Percentiles rank a stretch among this genome's conserved stretches.
Conservation (phyloP, 2,888 invertebrate species). For the Nephrotoma appendiculata region DNA sequence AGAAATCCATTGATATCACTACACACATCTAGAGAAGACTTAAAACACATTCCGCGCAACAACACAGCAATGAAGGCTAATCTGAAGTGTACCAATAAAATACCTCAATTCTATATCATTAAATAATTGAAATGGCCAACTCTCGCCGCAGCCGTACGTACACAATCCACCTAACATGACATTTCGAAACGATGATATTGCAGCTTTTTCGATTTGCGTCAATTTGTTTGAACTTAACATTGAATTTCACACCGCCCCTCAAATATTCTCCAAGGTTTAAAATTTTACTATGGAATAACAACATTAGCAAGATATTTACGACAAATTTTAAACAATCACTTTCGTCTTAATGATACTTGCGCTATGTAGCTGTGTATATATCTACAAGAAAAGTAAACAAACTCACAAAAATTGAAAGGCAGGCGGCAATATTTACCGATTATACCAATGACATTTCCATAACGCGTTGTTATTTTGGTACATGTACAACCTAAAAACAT, state of each 20-base stretch:
- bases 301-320: background rate
- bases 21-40: too few relatives aligned
- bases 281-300: background rate
- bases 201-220: background rate
- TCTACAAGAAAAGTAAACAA: background rate
- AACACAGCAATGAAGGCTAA: too few relatives aligned
- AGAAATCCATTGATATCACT: too few relatives aligned
- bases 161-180: too few relatives aligned
- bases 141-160: too few relatives aligned
- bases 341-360: background rate
- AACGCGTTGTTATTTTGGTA: too few relatives aligned
- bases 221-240: background rate
- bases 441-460: background rate
- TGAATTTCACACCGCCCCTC: background rate
- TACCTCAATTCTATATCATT: too few relatives aligned
- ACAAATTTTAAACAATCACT: background rate
- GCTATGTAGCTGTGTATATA: too few relatives aligned
- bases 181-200: background rate
- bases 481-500: background rate
- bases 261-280: background rate
- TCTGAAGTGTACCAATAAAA: too few relatives aligned
- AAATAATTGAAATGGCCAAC: too few relatives aligned
- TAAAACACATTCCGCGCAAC: too few relatives aligned
- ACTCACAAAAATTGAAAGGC: background rate
- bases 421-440: background rate